These are phyloP conservation scores for Morpho achilles DNA, from an alignment of 2,888 invertebrate species.

Conservation along the genomic window DNA sequence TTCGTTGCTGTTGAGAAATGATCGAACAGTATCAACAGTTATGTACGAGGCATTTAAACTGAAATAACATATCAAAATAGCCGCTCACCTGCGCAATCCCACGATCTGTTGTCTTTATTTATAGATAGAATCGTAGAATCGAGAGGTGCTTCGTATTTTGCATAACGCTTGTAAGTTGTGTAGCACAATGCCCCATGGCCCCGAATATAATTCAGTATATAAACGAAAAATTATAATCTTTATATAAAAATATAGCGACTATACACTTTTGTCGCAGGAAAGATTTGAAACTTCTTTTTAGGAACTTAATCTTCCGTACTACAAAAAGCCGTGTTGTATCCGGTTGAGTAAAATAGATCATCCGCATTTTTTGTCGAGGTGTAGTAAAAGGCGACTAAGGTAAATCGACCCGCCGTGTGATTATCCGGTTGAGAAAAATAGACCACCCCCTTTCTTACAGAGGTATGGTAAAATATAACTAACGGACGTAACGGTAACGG, in stretches of 20 bases:
- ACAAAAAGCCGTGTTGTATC: no score
- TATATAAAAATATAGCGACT: not conserved
- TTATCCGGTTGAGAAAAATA: no score
- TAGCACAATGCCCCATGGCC: slow-evolving; percentile 48
- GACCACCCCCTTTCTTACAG: no score
- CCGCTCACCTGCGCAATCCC: slow-evolving; percentile 66
- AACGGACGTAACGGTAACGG: no score
- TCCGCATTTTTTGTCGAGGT: no score
- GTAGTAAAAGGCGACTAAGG: no score
- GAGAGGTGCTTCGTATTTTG: slow-evolving; percentile 73
- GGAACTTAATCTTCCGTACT: no score
- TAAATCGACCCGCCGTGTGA: no score
- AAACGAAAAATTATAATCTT: slow-evolving; percentile 1
- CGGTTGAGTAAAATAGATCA: no score
- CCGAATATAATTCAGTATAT: slow-evolving; percentile 5
- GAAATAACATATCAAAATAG: slow-evolving; percentile 61
- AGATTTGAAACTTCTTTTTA: no score
- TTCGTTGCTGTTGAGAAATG: slow-evolving; percentile 4
- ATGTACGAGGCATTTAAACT: slow-evolving; percentile 47
- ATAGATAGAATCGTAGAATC: slow-evolving; percentile 66
- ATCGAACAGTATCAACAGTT: slow-evolving; percentile 27
- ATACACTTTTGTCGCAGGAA: not conserved
- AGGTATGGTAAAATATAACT: no score
- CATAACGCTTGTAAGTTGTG: slow-evolving; percentile 67
- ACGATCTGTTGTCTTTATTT: slow-evolving; percentile 66